Evolutionary conservation across 2,113 vertebrate species (phyloP).

Genomic region (Carettochelys insculpta): DNA sequence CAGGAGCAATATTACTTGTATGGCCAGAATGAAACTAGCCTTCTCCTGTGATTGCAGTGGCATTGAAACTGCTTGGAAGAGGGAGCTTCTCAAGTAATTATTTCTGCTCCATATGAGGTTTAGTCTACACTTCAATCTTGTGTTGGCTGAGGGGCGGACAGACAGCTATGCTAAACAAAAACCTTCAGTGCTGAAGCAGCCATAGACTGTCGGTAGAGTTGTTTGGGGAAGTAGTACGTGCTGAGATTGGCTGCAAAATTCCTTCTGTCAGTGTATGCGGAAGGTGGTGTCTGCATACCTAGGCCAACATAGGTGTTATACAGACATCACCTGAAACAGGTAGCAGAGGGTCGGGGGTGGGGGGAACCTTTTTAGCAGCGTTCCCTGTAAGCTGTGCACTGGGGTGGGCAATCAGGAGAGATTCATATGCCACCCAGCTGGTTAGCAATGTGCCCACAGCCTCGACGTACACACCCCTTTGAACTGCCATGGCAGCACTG

Average conservation of each 20-base stretch:
- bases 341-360: not conserved
- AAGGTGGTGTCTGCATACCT: not conserved
- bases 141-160: not conserved
- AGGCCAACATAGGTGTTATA: not conserved
- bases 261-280: not conserved
- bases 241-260: too few relatives aligned
- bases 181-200: not conserved
- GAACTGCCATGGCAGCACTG: too few relatives aligned
- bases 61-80: not conserved
- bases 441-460: too few relatives aligned
- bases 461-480: too few relatives aligned
- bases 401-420: too few relatives aligned
- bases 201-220: not conserved
- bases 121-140: not conserved
- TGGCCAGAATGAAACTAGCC: not conserved
- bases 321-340: not conserved
- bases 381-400: too few relatives aligned
- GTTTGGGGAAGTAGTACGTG: not conserved
- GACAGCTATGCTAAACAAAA: not conserved
- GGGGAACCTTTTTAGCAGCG: too few relatives aligned
- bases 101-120: not conserved
- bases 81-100: fast-evolving
- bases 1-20: not conserved
- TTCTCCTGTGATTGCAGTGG: not conserved
- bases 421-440: too few relatives aligned